phyloP scores from a whole-genome alignment of 2,113 vertebrate genomes.

The Pao palembangensis region DNA sequence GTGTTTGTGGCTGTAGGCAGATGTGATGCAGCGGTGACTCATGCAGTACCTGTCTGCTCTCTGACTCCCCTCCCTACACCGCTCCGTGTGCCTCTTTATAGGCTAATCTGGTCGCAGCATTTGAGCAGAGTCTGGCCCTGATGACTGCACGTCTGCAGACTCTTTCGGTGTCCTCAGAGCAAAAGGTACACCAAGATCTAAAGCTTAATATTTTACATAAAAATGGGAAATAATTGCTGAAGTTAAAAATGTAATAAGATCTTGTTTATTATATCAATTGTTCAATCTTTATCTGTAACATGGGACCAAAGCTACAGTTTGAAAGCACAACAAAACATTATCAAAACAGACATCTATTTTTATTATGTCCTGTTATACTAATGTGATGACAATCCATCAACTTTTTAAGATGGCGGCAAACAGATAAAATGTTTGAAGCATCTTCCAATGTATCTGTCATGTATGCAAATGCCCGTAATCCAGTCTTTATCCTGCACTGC shows the following conservation, averaged over 20 bases:
- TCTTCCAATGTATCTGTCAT: too few species aligned
- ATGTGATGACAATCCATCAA: too few species aligned
- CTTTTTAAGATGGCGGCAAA: too few species aligned
- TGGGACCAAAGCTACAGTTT: background rate
- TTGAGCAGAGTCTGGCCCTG: constrained; percentile 93
- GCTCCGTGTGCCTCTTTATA: constrained; percentile 50
- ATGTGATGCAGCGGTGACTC: constrained; percentile 42
- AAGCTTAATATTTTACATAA: too few species aligned
- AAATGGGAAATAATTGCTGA: too few species aligned
- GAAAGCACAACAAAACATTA: background rate
- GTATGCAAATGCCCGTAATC: too few species aligned
- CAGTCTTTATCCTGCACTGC: too few species aligned
- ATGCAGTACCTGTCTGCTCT: constrained; percentile 24
- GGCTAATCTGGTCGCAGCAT: constrained; percentile 95
- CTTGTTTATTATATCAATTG: background rate
- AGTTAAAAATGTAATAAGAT: background rate
- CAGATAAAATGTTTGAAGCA: too few species aligned
- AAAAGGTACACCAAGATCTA: constrained; percentile 79
- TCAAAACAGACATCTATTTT: too few species aligned
- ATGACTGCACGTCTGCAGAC: constrained; percentile 95
- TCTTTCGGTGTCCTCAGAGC: constrained; percentile 87
- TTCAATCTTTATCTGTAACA: background rate
- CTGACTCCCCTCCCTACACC: constrained; percentile 4
- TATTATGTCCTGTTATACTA: too few species aligned
- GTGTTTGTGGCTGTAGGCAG: constrained; percentile 21